These are phyloP conservation scores for Alosa alosa DNA, from an alignment of 2,113 vertebrate genomes.

Conservation along the genomic window DNA sequence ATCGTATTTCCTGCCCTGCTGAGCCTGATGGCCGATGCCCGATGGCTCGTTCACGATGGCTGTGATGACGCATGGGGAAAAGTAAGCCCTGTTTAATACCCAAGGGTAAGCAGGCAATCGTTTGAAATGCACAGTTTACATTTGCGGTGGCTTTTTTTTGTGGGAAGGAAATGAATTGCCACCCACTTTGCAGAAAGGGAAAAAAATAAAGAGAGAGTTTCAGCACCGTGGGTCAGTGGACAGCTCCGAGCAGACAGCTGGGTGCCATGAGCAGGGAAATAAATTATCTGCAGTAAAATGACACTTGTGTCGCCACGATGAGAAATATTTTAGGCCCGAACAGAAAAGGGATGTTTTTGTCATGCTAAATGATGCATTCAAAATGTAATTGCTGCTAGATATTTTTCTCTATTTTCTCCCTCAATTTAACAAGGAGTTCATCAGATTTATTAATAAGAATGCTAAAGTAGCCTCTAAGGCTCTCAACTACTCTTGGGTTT, in stretches of 20 bases:
- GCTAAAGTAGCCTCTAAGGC: background rate
- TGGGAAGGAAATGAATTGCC: background rate
- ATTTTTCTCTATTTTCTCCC: background rate
- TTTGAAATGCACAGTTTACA: background rate
- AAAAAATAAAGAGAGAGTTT: background rate
- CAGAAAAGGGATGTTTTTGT: background rate
- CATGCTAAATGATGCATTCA: background rate
- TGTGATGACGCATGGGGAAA: background rate
- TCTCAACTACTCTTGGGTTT: background rate
- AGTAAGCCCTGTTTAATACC: background rate
- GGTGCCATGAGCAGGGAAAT: background rate
- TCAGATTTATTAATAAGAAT: background rate
- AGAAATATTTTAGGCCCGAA: background rate
- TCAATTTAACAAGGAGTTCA: background rate
- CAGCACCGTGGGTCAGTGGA: background rate
- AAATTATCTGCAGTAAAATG: background rate
- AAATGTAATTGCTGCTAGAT: background rate
- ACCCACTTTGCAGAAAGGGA: background rate
- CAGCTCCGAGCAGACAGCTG: conserved; percentile 2
- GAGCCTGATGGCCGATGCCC: background rate
- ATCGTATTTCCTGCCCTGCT: background rate
- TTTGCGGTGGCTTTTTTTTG: background rate
- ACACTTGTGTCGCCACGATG: background rate
- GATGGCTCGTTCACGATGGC: no score
- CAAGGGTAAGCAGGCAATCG: background rate